Evolutionary conservation across 1,140 invertebrate genomes (phyloP).

Genomic region (Scaptomyza graminum): DNA sequence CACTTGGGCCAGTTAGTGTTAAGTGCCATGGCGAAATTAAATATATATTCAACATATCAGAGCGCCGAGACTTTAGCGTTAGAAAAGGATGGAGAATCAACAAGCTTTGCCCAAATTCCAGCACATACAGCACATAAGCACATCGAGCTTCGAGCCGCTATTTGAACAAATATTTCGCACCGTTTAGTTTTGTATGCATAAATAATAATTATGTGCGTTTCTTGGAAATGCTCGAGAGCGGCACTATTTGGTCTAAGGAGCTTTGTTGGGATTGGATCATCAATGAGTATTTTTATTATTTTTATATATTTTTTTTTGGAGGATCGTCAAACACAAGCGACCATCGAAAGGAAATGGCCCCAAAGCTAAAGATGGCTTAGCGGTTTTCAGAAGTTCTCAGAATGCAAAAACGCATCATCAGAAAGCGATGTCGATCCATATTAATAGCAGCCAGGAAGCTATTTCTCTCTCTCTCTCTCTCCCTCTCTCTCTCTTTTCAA

Average conservation of each 20-base stretch:
- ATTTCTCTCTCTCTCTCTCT: no score
- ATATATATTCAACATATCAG: no score
- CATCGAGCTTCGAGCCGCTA: conserved; percentile 46
- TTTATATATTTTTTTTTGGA: neutral
- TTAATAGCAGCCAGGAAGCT: conserved; percentile 15
- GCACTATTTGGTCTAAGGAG: conserved; percentile 38
- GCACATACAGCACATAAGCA: conserved; percentile 67
- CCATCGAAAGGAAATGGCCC: conserved; percentile 33
- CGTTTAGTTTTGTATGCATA: conserved; percentile 77
- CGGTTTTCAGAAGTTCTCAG: conserved; percentile 43
- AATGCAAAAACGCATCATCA: conserved; percentile 58
- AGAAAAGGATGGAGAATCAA: neutral
- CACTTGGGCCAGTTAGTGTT: no score
- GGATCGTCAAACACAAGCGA: conserved; percentile 16
- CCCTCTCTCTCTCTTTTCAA: neutral
- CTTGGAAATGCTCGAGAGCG: conserved; percentile 44
- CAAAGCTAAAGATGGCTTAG: conserved; percentile 17
- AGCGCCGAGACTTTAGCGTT: conserved; percentile 4
- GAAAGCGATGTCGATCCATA: conserved; percentile 13
- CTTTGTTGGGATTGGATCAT: conserved; percentile 46
- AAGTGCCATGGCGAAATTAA: conserved; percentile 60
- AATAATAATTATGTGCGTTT: conserved; percentile 73
- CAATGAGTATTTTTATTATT: conserved; percentile 23
- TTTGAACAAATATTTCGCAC: conserved; percentile 54
- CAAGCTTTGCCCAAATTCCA: conserved; percentile 27